Conservation (phyloP, 2,888 invertebrate species). For the Meloe dianella region DNA sequence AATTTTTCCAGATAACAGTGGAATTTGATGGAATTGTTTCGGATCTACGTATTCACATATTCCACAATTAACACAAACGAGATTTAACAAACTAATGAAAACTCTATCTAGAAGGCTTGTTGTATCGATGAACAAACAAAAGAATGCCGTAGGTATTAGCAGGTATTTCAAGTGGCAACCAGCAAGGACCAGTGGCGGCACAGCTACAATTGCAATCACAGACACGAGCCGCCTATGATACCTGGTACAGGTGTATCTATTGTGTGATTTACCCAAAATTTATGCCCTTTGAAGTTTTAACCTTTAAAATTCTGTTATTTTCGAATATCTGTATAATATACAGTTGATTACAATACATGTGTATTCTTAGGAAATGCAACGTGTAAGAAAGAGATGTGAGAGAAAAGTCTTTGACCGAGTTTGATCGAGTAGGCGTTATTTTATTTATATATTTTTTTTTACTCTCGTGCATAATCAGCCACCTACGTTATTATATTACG, state of each 20-base stretch:
- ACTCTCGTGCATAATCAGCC: neutral
- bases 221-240: too few relatives aligned
- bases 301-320: too few relatives aligned
- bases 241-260: neutral
- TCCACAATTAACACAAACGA: too few relatives aligned
- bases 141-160: conserved; percentile 28
- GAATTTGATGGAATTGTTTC: too few relatives aligned
- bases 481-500: neutral
- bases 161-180: conserved; percentile 9
- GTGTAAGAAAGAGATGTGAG: too few relatives aligned
- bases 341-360: neutral
- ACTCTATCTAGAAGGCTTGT: conserved; percentile 20
- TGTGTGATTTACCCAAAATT: too few relatives aligned
- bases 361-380: neutral
- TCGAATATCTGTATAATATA: neutral
- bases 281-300: neutral
- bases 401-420: conserved; percentile 2
- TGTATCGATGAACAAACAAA: conserved; percentile 23
- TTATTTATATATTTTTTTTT: neutral
- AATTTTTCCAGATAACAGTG: too few relatives aligned
- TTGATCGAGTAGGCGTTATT: conserved; percentile 2
- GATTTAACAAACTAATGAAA: conserved; percentile 23
- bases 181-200: neutral
- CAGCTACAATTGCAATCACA: too few relatives aligned
- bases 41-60: too few relatives aligned